Evolutionary conservation across 2,113 vertebrate genomes (phyloP).

Genomic region (Peromyscus californicus): DNA sequence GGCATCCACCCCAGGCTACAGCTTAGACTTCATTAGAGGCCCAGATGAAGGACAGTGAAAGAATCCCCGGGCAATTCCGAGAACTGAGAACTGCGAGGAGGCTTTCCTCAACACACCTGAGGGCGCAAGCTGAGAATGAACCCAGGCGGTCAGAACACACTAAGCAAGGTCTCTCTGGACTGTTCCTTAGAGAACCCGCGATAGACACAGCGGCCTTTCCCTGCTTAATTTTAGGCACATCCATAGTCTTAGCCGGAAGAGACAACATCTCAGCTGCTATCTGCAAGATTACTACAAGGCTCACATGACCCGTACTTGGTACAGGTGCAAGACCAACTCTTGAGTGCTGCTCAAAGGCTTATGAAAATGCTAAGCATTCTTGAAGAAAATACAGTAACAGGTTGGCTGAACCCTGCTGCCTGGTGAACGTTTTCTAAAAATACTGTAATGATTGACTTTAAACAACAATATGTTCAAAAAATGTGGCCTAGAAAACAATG

Average conservation of each 20-base stretch:
- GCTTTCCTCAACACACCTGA: constrained; percentile 90
- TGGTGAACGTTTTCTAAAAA: neutral
- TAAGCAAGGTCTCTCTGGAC: constrained; percentile 87
- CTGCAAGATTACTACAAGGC: constrained; percentile 72
- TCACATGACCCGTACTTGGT: constrained; percentile 65
- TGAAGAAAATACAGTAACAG: constrained; percentile 52
- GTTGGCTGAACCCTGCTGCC: neutral
- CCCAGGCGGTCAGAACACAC: constrained; percentile 83
- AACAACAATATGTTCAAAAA: constrained; percentile 27
- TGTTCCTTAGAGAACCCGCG: constrained; percentile 76
- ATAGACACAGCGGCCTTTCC: constrained; percentile 85
- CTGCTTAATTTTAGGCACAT: constrained; percentile 81
- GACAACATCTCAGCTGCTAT: constrained; percentile 76
- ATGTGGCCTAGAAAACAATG: neutral
- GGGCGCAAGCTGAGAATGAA: constrained; percentile 87
- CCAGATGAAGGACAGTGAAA: constrained; percentile 89
- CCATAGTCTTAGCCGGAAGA: constrained; percentile 80
- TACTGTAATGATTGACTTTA: constrained; percentile 3
- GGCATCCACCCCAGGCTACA: constrained; percentile 84
- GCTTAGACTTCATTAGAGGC: constrained; percentile 89
- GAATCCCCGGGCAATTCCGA: constrained; percentile 90
- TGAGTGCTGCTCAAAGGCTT: neutral
- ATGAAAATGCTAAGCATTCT: constrained; percentile 28
- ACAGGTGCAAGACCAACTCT: neutral
- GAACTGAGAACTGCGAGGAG: constrained; percentile 72